Percentiles rank a stretch among this genome's conserved stretches.
phyloP scores from a whole-genome alignment of 1,140 invertebrate species.

The Heliconius hewitsoni region DNA sequence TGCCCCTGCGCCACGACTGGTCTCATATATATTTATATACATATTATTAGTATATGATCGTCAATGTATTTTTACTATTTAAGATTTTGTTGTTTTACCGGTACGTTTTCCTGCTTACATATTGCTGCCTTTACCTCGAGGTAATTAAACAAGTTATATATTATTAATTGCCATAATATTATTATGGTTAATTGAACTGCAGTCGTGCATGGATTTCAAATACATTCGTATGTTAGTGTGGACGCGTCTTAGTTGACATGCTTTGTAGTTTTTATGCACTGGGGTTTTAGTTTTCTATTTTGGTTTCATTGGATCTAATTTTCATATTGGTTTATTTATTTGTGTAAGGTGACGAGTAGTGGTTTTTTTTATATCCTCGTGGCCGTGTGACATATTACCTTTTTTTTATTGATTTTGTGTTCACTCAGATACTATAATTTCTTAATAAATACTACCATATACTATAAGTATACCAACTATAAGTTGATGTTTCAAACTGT shows the following conservation, averaged over 20 bases:
- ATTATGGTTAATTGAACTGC: background rate
- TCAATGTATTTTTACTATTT: slow-evolving; percentile 21
- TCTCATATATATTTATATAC: too few relatives aligned
- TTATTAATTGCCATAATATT: slow-evolving; percentile 12
- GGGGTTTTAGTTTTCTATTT: background rate
- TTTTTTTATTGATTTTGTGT: background rate
- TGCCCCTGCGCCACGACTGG: too few relatives aligned
- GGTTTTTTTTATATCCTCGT: background rate
- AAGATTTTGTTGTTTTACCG: slow-evolving; percentile 13
- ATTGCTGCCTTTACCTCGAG: slow-evolving; percentile 8
- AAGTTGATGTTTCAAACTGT: background rate
- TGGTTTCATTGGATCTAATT: background rate
- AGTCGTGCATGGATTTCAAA: background rate
- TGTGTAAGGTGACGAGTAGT: background rate
- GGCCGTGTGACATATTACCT: background rate
- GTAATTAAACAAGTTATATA: slow-evolving; percentile 16
- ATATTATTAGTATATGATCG: background rate
- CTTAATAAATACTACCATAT: background rate
- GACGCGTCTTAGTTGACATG: background rate
- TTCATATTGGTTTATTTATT: background rate
- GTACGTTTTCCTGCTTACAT: slow-evolving; percentile 21
- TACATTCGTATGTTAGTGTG: background rate
- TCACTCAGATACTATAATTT: background rate
- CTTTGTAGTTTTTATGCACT: background rate
- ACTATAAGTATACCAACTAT: background rate